phyloP scores from a whole-genome alignment of 2,888 invertebrate genomes.

The Crepidodera aurea region DNA sequence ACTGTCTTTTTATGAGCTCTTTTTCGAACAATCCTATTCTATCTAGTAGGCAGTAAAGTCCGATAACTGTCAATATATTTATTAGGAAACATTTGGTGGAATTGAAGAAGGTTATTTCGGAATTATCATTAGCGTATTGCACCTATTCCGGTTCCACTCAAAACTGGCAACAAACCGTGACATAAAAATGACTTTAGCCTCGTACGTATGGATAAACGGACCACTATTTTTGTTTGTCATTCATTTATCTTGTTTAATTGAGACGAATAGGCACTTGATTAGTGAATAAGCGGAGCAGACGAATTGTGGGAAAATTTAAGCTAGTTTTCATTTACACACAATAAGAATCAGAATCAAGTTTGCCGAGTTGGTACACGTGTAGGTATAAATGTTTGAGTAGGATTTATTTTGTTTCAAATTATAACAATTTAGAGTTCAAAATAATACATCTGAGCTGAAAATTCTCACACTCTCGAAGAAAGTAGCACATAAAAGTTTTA shows the following conservation, averaged over 20 bases:
- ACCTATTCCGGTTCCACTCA: constrained; percentile 34
- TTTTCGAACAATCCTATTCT: too few relatives aligned
- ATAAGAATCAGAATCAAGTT: constrained; percentile 11
- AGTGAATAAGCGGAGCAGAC: constrained; percentile 18
- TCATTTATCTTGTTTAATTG: constrained; percentile 27
- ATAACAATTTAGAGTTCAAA: too few relatives aligned
- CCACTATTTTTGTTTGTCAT: constrained; percentile 26
- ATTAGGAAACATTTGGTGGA: neutral
- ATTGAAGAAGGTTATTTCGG: neutral
- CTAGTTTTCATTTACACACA: constrained; percentile 12
- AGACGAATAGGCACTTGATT: constrained; percentile 26
- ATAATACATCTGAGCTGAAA: too few relatives aligned
- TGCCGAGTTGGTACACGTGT: neutral
- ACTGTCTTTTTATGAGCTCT: too few relatives aligned
- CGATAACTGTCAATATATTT: too few relatives aligned
- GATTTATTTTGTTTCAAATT: too few relatives aligned
- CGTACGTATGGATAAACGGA: constrained; percentile 26
- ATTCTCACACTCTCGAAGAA: too few relatives aligned
- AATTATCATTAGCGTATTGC: constrained; percentile 20
- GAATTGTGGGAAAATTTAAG: constrained; percentile 23
- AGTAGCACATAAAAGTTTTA: too few relatives aligned
- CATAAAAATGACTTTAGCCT: constrained; percentile 32
- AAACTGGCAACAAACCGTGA: constrained; percentile 30
- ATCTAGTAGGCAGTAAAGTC: too few relatives aligned
- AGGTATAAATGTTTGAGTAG: neutral